Evolutionary conservation across 2,797 vertebrate species (phyloP), one percentile per base, ranked within the genome.

Genomic region (Zalophus californianus): DNA sequence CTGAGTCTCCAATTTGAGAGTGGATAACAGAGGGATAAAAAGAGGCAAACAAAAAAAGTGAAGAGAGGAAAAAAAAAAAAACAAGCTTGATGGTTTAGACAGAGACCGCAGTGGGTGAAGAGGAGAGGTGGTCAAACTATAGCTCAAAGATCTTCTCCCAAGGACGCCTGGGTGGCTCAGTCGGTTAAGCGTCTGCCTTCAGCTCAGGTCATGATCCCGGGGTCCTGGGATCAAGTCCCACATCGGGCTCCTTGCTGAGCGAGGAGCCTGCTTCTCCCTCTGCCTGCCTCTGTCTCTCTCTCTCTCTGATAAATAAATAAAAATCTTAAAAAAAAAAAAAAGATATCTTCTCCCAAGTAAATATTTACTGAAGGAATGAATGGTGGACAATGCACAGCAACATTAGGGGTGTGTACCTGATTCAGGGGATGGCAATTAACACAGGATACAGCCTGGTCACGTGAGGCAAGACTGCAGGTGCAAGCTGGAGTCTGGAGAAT

Each of bases 391-490:
- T 52, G 27, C 85, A 62, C 3, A 6, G 66, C n/a, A 60, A 32
- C 50, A 21, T 29, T 0, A 16, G 23, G 41, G 27, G 56, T 2
- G 48, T 58, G 64, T 4, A 10, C 54, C n/a, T 62, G 11, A 58
- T 32, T 60, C 27, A 23, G 27, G 27, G 48, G 6, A 25, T 14
- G 77, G 35, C 0, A 18, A 50, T 32, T 32, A 60, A 25, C 35
- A 21, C 0, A 32, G 27, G 15, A 48, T 48, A 0, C n/a, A 35
- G 27, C 27, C 70, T 23, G 15, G 13, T 1, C 15, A 35, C 2
- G 1, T 1, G 12, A n/a, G 16, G 82, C 58, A 25, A 60, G 48
- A 41, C 15, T 15, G 72, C 48, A 72, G 77, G 88, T 41, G 4
- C 13, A n/a, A 64, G 72, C 16, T 0, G 7, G 52, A 75, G 38